These are phyloP conservation scores for Abrostola tripartita DNA, from an alignment of 2,888 invertebrate genomes.

Conservation along the genomic window DNA sequence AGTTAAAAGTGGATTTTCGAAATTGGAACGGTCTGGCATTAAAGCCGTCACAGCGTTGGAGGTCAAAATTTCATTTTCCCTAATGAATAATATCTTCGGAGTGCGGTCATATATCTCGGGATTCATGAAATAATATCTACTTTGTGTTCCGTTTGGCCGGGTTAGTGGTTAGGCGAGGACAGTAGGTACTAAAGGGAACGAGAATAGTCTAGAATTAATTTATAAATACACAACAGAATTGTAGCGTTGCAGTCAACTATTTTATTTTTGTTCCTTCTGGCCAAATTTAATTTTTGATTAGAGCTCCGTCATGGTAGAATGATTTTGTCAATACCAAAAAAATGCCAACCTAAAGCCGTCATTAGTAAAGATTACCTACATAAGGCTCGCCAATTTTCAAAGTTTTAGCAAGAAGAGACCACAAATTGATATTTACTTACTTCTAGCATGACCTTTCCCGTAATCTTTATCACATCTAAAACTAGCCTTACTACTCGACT, in stretches of 20 bases:
- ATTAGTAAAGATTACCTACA: too few relatives aligned
- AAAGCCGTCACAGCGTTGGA: constrained; percentile 49
- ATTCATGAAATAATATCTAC: constrained; percentile 71
- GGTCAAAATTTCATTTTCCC: constrained; percentile 79
- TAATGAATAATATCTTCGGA: constrained; percentile 81
- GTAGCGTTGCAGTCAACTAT: neutral
- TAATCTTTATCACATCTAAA: neutral
- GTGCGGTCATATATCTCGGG: constrained; percentile 78
- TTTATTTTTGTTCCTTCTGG: too few relatives aligned
- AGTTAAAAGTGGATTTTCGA: constrained; percentile 48
- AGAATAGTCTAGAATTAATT: constrained; percentile 8
- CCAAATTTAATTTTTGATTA: too few relatives aligned
- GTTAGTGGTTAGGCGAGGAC: constrained; percentile 40
- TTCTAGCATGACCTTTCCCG: too few relatives aligned
- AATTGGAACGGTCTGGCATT: constrained; percentile 43
- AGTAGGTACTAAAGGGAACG: constrained; percentile 15
- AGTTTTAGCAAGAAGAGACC: too few relatives aligned
- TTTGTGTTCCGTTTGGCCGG: constrained; percentile 57
- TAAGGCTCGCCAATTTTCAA: too few relatives aligned
- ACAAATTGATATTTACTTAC: too few relatives aligned
- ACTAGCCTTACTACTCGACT: constrained; percentile 6
- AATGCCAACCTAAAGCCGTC: too few relatives aligned
- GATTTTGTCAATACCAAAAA: too few relatives aligned
- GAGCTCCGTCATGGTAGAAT: too few relatives aligned
- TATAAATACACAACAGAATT: neutral